Evolutionary conservation across 1,140 invertebrate genomes (phyloP).

Genomic region (Apis cerana): DNA sequence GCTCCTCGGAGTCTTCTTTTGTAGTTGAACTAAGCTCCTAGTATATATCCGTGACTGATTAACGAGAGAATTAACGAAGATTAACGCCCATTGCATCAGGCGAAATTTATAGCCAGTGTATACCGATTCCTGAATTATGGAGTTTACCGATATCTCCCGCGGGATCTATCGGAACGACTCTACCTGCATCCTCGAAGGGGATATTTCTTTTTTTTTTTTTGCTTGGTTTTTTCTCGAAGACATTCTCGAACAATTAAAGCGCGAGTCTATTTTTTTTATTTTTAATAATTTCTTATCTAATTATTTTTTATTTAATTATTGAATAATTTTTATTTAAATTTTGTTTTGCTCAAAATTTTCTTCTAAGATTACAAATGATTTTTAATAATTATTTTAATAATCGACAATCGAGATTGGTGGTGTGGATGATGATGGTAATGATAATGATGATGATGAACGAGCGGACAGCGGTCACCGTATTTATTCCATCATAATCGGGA

Average conservation of each 20-base stretch:
- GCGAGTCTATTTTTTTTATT: background rate
- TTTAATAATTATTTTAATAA: background rate
- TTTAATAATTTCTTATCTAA: background rate
- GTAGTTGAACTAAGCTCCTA: too few relatives aligned
- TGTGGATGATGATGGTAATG: background rate
- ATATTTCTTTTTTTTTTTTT: background rate
- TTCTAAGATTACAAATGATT: too few relatives aligned
- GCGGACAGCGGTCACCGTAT: conserved; percentile 10
- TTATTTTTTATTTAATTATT: too few relatives aligned
- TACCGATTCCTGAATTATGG: conserved; percentile 38
- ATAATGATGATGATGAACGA: conserved; percentile 7
- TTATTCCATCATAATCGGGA: conserved; percentile 34
- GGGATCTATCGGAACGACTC: conserved; percentile 1
- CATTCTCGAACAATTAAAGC: background rate
- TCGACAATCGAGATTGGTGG: background rate
- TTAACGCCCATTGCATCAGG: conserved; percentile 4
- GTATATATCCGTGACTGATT: conserved; percentile 30
- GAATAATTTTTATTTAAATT: too few relatives aligned
- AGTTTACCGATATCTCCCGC: conserved; percentile 28
- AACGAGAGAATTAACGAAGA: conserved; percentile 49
- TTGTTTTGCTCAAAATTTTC: too few relatives aligned
- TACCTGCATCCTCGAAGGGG: background rate
- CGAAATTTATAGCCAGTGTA: conserved; percentile 7
- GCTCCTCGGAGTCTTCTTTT: background rate
- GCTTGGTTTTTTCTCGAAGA: background rate